These are phyloP conservation scores for Aythya baeri DNA, from an alignment of 2,113 vertebrate genomes.

Conservation along the genomic window DNA sequence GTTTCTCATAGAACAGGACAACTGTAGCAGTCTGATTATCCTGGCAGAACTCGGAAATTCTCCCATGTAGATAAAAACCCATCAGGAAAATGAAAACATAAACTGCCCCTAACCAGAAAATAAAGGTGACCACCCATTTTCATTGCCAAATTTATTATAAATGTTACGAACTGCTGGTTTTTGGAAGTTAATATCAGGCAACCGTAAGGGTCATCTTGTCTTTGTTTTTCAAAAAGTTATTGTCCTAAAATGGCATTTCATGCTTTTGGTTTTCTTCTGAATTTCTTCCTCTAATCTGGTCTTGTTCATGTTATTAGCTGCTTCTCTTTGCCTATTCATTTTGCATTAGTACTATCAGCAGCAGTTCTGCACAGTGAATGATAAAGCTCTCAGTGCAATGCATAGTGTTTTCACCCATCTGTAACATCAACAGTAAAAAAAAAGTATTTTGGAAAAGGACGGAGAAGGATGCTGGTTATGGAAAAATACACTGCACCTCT, in stretches of 20 bases:
- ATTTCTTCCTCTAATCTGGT: not conserved
- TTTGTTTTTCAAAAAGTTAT: not conserved
- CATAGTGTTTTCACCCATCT: not conserved
- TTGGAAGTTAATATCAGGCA: not conserved
- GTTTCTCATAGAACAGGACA: not conserved
- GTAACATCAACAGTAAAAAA: fast-evolving
- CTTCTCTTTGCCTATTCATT: not conserved
- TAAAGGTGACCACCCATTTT: not conserved
- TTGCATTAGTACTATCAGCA: not conserved
- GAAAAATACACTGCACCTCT: not conserved
- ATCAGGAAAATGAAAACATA: not conserved
- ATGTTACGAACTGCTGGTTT: not conserved
- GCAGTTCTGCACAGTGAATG: not conserved
- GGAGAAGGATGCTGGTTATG: not conserved
- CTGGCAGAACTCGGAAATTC: not conserved
- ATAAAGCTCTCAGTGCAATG: not conserved
- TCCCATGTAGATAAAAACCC: not conserved
- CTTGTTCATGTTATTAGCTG: not conserved
- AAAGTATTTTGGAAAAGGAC: not conserved
- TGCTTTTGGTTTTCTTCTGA: not conserved
- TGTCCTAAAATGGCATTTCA: not conserved
- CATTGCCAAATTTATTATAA: not conserved
- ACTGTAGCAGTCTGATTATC: not conserved
- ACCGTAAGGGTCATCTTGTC: not conserved
- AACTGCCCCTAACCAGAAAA: not conserved